Conservation (phyloP, 2,113 vertebrate species). For the Cyanistes caeruleus region DNA sequence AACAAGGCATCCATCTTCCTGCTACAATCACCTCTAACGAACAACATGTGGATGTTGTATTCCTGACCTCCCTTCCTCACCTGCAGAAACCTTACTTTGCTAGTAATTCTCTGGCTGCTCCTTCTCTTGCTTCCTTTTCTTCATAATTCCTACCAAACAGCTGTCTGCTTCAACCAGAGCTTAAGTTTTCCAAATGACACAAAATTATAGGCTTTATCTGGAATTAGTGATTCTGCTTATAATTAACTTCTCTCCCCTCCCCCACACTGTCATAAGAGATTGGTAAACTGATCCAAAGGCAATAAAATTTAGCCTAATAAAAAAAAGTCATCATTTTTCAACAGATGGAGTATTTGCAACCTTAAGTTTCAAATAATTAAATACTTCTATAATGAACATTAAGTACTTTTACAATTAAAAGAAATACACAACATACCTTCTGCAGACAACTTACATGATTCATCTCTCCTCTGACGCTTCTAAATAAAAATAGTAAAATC, state of each 20-base stretch:
- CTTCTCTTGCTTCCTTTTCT: background rate
- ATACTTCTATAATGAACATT: background rate
- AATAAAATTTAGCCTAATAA: background rate
- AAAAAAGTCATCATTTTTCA: background rate
- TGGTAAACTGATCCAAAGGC: background rate
- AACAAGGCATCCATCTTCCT: background rate
- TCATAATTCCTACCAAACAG: background rate
- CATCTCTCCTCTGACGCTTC: constrained; percentile 86
- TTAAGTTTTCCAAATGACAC: background rate
- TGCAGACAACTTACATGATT: constrained; percentile 79
- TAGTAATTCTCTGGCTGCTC: background rate
- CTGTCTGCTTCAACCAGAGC: background rate
- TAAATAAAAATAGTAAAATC: constrained; percentile 68
- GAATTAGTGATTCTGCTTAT: background rate
- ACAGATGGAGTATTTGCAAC: background rate
- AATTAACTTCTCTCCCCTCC: background rate
- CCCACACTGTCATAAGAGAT: rapidly evolving
- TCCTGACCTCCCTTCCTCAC: background rate
- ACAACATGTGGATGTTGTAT: background rate
- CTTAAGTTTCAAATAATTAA: background rate
- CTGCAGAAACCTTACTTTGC: background rate
- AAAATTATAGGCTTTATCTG: background rate
- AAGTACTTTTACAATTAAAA: background rate
- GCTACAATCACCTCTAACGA: background rate
- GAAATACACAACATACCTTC: constrained; percentile 76